These are phyloP conservation scores for Anticlea derivata DNA, from an alignment of 2,888 invertebrate species.

Conservation along the genomic window DNA sequence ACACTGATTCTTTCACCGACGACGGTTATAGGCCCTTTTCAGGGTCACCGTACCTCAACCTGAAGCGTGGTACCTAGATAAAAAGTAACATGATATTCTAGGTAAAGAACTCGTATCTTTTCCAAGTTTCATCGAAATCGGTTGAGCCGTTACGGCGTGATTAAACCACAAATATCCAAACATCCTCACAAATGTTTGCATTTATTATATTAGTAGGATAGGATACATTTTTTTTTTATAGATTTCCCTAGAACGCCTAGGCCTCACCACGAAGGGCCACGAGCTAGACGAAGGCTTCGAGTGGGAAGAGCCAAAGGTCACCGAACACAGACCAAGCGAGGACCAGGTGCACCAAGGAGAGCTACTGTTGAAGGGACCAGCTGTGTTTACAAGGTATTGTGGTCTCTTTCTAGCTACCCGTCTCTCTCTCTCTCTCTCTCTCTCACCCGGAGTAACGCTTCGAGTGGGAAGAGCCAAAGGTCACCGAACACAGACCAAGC, in stretches of 20 bases:
- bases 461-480: constrained; percentile 52
- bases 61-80: too few species aligned
- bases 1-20: too few species aligned
- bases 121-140: too few species aligned
- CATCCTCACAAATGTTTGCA: too few species aligned
- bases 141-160: too few species aligned
- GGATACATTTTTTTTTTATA: constrained; percentile 33
- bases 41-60: too few species aligned
- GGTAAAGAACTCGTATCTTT: too few species aligned
- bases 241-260: constrained; percentile 66
- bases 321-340: constrained; percentile 53
- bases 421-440: too few species aligned
- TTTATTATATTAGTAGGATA: too few species aligned
- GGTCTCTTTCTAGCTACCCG: neutral
- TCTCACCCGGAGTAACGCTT: constrained; percentile 21
- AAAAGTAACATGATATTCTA: too few species aligned
- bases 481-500: constrained; percentile 56
- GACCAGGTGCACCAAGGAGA: constrained; percentile 59
- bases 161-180: too few species aligned
- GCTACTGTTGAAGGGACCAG: constrained; percentile 62
- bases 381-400: constrained; percentile 82
- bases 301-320: constrained; percentile 54
- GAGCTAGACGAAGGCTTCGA: constrained; percentile 42
- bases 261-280: constrained; percentile 44
- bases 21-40: too few species aligned